A percentile compares a stretch with the other conserved stretches of the same genome.
Conservation (phyloP, 2,797 vertebrate species). For the Champsocephalus esox region DNA sequence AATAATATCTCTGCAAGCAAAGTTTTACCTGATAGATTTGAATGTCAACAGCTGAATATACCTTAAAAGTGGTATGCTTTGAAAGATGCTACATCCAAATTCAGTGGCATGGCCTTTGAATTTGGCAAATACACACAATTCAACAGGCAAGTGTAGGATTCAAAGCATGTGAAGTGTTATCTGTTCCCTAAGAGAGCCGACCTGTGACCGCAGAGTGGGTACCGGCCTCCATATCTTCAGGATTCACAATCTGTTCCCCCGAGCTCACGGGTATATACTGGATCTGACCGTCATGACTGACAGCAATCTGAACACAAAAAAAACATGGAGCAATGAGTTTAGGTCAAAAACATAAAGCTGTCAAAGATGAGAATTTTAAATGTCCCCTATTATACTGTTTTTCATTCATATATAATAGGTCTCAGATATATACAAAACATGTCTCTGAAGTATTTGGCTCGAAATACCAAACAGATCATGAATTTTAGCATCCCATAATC, state of each 20-base stretch:
- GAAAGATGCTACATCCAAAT: neutral
- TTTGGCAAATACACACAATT: conserved; percentile 3
- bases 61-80: neutral
- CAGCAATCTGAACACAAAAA: conserved; percentile 74
- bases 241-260: conserved; percentile 90
- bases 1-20: neutral
- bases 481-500: no score
- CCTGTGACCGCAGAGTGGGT: conserved; percentile 94
- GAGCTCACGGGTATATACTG: conserved; percentile 94
- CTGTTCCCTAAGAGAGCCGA: conserved; percentile 56
- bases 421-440: no score
- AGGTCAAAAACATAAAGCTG: neutral
- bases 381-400: no score
- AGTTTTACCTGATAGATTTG: neutral
- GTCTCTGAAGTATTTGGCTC: no score
- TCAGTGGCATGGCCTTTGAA: neutral
- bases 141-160: neutral
- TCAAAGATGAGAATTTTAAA: neutral
- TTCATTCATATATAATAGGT: no score
- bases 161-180: neutral
- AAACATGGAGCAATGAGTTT: neutral
- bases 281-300: conserved; percentile 89
- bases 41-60: neutral
- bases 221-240: conserved; percentile 92
- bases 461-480: no score